Conservation (phyloP, 2,888 invertebrate species). For the Parnassius orleans region DNA sequence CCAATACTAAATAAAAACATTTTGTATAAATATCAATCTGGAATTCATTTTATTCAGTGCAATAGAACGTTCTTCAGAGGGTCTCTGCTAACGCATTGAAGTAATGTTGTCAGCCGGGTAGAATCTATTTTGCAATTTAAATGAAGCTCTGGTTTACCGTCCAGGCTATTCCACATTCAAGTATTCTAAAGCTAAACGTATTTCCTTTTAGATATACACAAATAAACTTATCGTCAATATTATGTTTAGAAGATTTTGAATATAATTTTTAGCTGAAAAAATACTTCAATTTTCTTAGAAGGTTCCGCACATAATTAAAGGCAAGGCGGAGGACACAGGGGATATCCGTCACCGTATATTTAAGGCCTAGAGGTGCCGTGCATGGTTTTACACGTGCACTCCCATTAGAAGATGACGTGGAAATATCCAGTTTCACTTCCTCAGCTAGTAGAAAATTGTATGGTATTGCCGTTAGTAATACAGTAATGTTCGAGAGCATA, state of each 20-base stretch:
- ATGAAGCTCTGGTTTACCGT: constrained; percentile 14
- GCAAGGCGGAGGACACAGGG: no score
- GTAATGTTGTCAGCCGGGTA: constrained; percentile 13
- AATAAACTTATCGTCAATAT: not conserved
- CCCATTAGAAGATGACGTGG: no score
- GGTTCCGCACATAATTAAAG: no score
- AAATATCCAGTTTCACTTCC: no score
- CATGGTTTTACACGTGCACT: no score
- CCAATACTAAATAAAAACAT: not conserved
- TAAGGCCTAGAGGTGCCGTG: no score
- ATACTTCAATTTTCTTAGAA: no score
- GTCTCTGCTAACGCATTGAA: constrained; percentile 7
- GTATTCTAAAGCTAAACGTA: constrained; percentile 10
- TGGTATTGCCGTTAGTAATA: no score
- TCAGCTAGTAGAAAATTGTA: no score
- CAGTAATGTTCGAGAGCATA: no score
- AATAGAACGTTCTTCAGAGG: constrained; percentile 3
- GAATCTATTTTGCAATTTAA: constrained; percentile 23
- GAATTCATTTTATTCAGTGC: constrained; percentile 20
- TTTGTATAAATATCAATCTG: not conserved
- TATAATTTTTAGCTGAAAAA: not conserved
- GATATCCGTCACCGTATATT: no score
- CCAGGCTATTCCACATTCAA: constrained; percentile 13
- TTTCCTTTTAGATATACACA: constrained; percentile 3
- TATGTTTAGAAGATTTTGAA: not conserved